phyloP scores from a whole-genome alignment of 2,797 vertebrate species.

The Typhlichthys eigenmanni region DNA sequence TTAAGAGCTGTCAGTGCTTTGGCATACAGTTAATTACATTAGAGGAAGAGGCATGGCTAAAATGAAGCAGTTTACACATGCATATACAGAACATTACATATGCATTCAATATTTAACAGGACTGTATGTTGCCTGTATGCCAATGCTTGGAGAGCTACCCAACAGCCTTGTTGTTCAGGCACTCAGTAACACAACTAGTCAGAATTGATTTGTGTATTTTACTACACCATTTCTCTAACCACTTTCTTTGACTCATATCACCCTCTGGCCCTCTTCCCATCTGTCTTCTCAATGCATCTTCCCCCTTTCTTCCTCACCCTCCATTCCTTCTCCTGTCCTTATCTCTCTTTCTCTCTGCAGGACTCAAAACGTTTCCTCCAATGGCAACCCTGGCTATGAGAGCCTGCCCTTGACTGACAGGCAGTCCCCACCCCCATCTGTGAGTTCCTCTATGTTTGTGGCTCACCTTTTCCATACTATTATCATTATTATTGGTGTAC shows the following conservation, averaged over 20 bases:
- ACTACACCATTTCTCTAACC: slow-evolving; percentile 70
- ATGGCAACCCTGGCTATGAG: slow-evolving; percentile 98
- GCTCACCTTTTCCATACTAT: slow-evolving; percentile 72
- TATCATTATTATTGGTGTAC: slow-evolving; percentile 41
- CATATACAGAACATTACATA: slow-evolving; percentile 12
- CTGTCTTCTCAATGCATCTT: slow-evolving; percentile 70
- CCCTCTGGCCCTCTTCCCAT: slow-evolving; percentile 44
- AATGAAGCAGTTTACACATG: too few species aligned
- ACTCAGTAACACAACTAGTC: slow-evolving; percentile 37
- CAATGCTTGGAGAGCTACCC: slow-evolving; percentile 10
- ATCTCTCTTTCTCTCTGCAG: slow-evolving; percentile 81
- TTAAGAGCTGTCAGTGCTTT: too few species aligned
- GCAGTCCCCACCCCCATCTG: slow-evolving; percentile 87
- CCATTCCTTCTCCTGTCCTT: slow-evolving; percentile 58
- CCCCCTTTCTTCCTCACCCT: slow-evolving; percentile 59
- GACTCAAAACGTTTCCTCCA: slow-evolving; percentile 97
- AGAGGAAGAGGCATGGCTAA: too few species aligned
- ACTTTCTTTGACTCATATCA: slow-evolving; percentile 67
- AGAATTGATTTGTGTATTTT: slow-evolving; percentile 48
- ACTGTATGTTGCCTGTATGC: too few species aligned
- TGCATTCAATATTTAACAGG: too few species aligned
- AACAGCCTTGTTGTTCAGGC: slow-evolving; percentile 34
- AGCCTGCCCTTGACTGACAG: slow-evolving; percentile 84
- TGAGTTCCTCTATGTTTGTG: slow-evolving; percentile 83
- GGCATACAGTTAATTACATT: too few species aligned